These are phyloP conservation scores for Macrosteles quadrilineatus DNA, from an alignment of 1,140 invertebrate genomes.

Conservation along the genomic window DNA sequence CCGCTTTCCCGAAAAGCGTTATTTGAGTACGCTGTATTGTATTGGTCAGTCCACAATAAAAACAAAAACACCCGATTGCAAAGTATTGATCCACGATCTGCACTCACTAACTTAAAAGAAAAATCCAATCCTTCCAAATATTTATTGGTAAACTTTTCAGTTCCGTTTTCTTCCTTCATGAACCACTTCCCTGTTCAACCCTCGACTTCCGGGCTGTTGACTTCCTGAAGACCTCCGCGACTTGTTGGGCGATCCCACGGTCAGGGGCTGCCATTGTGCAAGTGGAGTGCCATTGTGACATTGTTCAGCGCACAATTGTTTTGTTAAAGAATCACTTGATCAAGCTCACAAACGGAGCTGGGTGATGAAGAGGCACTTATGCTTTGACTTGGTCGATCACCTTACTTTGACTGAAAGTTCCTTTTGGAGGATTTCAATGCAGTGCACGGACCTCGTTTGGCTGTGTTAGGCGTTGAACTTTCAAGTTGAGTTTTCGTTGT, in stretches of 20 bases:
- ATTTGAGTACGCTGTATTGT: no score
- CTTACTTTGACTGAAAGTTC: neutral
- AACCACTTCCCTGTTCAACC: neutral
- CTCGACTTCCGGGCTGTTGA: constrained; percentile 1
- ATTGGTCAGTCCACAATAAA: no score
- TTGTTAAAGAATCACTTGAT: neutral
- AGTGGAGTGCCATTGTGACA: neutral
- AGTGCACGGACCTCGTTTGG: neutral
- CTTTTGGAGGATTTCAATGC: neutral
- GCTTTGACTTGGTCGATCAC: neutral
- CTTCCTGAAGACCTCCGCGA: neutral
- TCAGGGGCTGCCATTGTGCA: neutral
- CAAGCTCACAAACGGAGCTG: neutral
- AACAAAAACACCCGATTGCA: no score
- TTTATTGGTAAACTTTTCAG: neutral
- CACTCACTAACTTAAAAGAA: neutral
- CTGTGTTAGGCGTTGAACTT: no score
- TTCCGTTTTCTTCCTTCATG: neutral
- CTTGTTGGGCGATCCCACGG: constrained; percentile 22
- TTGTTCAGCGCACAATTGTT: neutral
- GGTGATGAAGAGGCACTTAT: neutral
- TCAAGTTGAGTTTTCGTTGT: no score
- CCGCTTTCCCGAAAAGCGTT: no score
- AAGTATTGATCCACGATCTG: no score
- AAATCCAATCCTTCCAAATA: neutral